Base-by-base conservation (phyloP, 2,113 vertebrate genomes). In the Sterrhoptilus dennistouni region DNA sequence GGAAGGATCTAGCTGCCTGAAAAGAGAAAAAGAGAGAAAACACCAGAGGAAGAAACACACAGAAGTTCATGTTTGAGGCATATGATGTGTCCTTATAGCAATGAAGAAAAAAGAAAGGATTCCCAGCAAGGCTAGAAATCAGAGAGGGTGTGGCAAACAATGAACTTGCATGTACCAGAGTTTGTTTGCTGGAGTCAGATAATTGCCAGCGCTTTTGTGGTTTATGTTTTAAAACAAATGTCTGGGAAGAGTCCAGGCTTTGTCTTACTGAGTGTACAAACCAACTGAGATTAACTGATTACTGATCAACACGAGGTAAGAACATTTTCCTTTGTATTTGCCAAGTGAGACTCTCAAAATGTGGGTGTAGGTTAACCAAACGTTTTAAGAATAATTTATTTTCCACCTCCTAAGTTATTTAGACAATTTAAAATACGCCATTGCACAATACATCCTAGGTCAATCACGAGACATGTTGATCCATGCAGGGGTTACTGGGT, bases 191-290 rank as follows among this genome's bases (percentile, higher is more conserved):
- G 49, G 53, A 91, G 44, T 72, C 53, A 91, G 50, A 79, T 57
- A 84, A 94, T 44, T 91, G 44, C 42, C 78, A 94, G n/a, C 78
- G 29, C 29, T 45, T 93, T 95, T 96, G 78, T 74, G 78, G 61
- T 93, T 95, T 96, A 38, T 90, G 38, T 75, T 40, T 93, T 57
- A 85, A 50, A 94, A 90, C 66, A 95, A 90, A 94, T 70, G 79
- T 35, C 68, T 94, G 91, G 87, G 61, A 87, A 80, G 53, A 53
- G 25, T 70, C 63, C 89, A 85, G 87, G 28, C 74, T 74, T 89
- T 77, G 65, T 82, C 31, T 83, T 76, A 65, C n/a, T 70, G 54
- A 74, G 22, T 21, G 17, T 44, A 59, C 60, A 70, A 95, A 90
- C 12, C 42, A 71, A 18, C 47, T 42, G 52, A 82, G 38, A 61